phyloP scores from a whole-genome alignment of 2,888 invertebrate genomes.

The Chaetogeoica ovagalla region DNA sequence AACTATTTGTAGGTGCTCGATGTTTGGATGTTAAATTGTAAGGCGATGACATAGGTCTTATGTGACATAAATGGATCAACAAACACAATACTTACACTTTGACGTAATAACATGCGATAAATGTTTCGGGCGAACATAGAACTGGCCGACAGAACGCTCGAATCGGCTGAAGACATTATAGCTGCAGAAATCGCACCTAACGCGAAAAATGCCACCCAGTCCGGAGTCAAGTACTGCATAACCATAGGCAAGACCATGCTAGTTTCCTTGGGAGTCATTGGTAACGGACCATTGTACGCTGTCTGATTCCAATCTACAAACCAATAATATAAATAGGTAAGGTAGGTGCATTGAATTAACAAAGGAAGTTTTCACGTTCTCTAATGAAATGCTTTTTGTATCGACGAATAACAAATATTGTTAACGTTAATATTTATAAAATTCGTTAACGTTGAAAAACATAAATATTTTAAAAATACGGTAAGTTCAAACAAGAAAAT shows the following conservation, averaged over 20 bases:
- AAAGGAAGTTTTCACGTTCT: not conserved
- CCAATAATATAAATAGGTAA: not conserved
- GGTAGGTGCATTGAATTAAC: not conserved
- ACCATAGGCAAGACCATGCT: constrained; percentile 97
- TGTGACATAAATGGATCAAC: not conserved
- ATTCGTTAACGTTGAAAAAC: no score
- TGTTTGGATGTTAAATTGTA: no score
- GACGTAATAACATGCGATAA: constrained; percentile 94
- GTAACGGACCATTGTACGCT: constrained; percentile 75
- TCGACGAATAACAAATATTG: no score
- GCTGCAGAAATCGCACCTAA: constrained; percentile 98
- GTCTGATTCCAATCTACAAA: constrained; percentile 93
- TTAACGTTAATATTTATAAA: no score
- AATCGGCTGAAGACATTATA: constrained; percentile 99
- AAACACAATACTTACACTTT: constrained; percentile 66
- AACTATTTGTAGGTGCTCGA: no score
- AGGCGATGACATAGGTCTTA: not conserved
- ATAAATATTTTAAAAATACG: no score
- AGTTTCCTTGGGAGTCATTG: constrained; percentile 75
- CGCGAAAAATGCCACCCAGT: constrained; percentile 95
- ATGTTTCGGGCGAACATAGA: constrained; percentile 99
- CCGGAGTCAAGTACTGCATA: constrained; percentile 92
- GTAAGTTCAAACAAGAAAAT: no score
- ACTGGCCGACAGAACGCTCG: constrained; percentile 94
- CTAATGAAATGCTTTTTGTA: not conserved